Percentiles rank a stretch among this genome's conserved stretches.
These are phyloP conservation scores for Epistrophe grossulariae DNA, from an alignment of 2,888 invertebrate species.

Conservation along the genomic window DNA sequence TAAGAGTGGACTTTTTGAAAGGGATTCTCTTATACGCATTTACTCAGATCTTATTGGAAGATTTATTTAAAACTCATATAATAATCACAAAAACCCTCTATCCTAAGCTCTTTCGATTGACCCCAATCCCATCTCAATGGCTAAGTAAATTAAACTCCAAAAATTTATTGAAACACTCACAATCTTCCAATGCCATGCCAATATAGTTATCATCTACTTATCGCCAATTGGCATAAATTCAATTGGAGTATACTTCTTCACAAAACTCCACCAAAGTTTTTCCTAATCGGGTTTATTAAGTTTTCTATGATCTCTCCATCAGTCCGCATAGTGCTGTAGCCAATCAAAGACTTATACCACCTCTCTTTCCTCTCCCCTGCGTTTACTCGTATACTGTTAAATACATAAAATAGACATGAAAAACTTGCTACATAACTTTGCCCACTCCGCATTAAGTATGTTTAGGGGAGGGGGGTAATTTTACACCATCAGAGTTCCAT, in stretches of 20 bases:
- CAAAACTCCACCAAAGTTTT: conserved; percentile 45
- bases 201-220: conserved; percentile 47
- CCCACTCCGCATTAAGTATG: not conserved
- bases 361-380: not conserved
- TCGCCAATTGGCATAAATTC: conserved; percentile 67
- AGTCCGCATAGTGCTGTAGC: conserved; percentile 17
- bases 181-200: not conserved
- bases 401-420: conserved; percentile 65
- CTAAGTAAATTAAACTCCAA: not conserved
- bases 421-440: conserved; percentile 59
- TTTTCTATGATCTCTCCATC: conserved; percentile 62
- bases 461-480: conserved; percentile 12
- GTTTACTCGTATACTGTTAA: conserved; percentile 19
- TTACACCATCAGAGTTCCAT: conserved; percentile 31
- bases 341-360: conserved; percentile 40
- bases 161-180: not conserved
- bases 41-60: no score
- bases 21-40: no score
- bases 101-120: not conserved
- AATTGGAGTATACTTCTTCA: conserved; percentile 27
- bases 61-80: not conserved
- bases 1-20: no score
- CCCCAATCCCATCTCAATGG: not conserved
- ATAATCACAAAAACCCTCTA: not conserved
- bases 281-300: conserved; percentile 68